Conservation (phyloP, 2,888 invertebrate species). For the Tuberolachnus salignus region DNA sequence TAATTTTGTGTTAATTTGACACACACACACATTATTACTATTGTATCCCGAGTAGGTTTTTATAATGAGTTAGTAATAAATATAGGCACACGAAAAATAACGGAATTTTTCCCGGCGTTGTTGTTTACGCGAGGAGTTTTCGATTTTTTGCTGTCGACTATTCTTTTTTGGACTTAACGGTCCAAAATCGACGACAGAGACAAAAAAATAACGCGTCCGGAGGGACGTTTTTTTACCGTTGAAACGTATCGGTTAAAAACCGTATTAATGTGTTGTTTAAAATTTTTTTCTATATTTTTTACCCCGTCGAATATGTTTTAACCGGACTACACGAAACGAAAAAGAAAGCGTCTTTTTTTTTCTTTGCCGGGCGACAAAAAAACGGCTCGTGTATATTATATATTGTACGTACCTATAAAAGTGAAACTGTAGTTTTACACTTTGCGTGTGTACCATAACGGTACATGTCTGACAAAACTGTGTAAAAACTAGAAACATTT, state of each 20-base stretch:
- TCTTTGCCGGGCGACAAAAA: too few relatives aligned
- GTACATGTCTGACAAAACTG: not conserved
- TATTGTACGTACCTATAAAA: slow-evolving; percentile 20
- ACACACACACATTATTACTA: too few relatives aligned
- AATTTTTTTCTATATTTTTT: not conserved
- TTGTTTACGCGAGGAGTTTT: too few relatives aligned
- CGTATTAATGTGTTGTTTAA: not conserved
- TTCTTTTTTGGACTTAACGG: not conserved
- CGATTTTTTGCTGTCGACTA: not conserved
- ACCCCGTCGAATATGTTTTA: not conserved
- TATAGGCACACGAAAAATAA: not conserved
- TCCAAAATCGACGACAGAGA: not conserved
- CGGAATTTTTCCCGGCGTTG: not conserved
- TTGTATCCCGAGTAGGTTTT: too few relatives aligned
- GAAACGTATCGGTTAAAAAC: not conserved
- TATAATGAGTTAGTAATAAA: too few relatives aligned
- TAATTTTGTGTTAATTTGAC: too few relatives aligned
- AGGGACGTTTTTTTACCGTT: not conserved
- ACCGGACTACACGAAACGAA: not conserved
- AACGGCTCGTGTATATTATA: not conserved
- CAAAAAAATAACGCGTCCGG: too few relatives aligned
- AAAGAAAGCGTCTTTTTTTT: slow-evolving; percentile 6
- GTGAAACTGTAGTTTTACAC: slow-evolving; percentile 31
- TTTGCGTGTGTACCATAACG: not conserved
- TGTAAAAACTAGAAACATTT: not conserved